Conservation (phyloP, 2,797 vertebrate genomes). For the Zenarchopterus dispar region DNA sequence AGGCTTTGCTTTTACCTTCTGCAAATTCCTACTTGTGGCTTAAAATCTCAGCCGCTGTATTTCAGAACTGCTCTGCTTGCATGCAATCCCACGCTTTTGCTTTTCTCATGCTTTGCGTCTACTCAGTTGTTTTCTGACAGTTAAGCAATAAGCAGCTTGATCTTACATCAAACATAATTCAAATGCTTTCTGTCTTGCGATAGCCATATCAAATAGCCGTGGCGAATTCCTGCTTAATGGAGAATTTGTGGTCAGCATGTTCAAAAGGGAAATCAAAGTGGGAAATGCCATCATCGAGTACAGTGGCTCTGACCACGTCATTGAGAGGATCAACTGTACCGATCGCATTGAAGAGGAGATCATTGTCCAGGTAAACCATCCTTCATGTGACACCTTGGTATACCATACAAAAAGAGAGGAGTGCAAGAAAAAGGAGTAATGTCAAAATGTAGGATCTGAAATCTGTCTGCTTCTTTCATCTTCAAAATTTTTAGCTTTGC, state of each 20-base stretch:
- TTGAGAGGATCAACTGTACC: conserved; percentile 98
- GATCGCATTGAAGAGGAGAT: conserved; percentile 96
- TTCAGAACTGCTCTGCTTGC: conserved; percentile 5
- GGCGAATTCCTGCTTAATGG: conserved; percentile 98
- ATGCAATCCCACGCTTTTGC: background rate
- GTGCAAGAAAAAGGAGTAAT: no score
- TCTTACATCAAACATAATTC: background rate
- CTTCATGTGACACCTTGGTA: no score
- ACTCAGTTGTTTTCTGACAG: background rate
- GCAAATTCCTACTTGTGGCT: conserved; percentile 51
- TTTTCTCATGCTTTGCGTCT: background rate
- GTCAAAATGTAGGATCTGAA: no score
- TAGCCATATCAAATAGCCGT: conserved; percentile 93
- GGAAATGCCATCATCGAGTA: conserved; percentile 93
- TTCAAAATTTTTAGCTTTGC: background rate
- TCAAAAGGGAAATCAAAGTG: conserved; percentile 98
- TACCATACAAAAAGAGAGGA: no score
- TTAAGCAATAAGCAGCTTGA: conserved; percentile 2
- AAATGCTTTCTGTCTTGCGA: conserved; percentile 49
- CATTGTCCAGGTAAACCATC: conserved; percentile 88
- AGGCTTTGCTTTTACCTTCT: conserved; percentile 54
- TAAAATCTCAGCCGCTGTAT: conserved; percentile 25
- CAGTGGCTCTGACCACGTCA: conserved; percentile 91
- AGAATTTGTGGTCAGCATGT: conserved; percentile 98
- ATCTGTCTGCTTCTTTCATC: background rate